A percentile compares a stretch with the other conserved stretches of the same genome.
Evolutionary conservation across 2,888 invertebrate genomes (phyloP).

Genomic region (Chesias legatella): DNA sequence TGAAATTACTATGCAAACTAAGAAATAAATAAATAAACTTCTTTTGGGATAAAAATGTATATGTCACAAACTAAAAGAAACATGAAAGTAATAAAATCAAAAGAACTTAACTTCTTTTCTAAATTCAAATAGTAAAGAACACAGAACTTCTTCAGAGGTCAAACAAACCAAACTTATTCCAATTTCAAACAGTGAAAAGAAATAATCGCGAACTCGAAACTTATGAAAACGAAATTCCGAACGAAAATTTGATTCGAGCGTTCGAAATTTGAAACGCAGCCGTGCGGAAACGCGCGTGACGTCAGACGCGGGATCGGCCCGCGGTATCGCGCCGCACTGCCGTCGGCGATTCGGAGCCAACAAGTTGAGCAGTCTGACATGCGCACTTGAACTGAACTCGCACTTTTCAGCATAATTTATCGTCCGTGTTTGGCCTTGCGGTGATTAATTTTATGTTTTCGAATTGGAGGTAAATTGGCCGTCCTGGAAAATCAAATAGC

Average conservation of each 20-base stretch:
- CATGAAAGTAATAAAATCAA: too few relatives aligned
- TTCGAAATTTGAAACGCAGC: slow-evolving; percentile 40
- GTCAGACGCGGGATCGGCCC: slow-evolving; percentile 48
- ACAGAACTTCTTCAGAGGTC: too few relatives aligned
- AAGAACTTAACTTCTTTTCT: too few relatives aligned
- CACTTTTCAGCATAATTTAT: slow-evolving; percentile 32
- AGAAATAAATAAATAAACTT: too few relatives aligned
- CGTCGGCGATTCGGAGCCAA: slow-evolving; percentile 63
- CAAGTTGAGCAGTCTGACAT: slow-evolving; percentile 72
- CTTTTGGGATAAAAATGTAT: too few relatives aligned
- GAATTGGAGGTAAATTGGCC: slow-evolving; percentile 1
- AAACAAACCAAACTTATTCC: too few relatives aligned
- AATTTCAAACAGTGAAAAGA: too few relatives aligned
- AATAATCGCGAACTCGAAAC: slow-evolving; percentile 2
- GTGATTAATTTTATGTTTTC: slow-evolving; percentile 22
- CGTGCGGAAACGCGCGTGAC: slow-evolving; percentile 42
- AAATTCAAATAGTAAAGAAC: too few relatives aligned
- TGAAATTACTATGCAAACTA: too few relatives aligned
- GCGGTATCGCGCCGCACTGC: slow-evolving; percentile 71
- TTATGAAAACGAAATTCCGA: slow-evolving; percentile 22
- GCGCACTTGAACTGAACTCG: slow-evolving; percentile 52
- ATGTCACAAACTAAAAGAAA: too few relatives aligned
- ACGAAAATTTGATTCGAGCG: slow-evolving; percentile 32
- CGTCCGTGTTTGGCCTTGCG: slow-evolving; percentile 18
- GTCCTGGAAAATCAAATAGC: slow-evolving; percentile 1